A percentile compares a stretch with the other conserved stretches of the same genome.
Evolutionary conservation across 2,797 vertebrate species (phyloP).

Genomic region (Diplodus sargus): DNA sequence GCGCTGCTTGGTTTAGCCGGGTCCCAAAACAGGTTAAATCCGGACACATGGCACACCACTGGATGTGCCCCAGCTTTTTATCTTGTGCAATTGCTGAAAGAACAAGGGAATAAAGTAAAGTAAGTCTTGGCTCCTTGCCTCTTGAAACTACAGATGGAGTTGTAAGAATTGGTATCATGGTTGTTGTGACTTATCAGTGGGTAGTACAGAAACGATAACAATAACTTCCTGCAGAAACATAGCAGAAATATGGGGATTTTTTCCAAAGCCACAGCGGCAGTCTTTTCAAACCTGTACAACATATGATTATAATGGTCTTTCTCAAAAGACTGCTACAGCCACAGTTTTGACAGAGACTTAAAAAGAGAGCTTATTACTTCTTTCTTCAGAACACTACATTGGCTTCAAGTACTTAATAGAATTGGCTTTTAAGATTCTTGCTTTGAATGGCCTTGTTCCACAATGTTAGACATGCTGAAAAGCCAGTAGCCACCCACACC

Average conservation of each 20-base stretch:
- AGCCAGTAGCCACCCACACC: slow-evolving; percentile 2
- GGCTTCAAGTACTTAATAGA: slow-evolving; percentile 4
- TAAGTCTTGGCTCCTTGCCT: not conserved
- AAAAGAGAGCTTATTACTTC: slow-evolving; percentile 11
- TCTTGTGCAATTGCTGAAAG: not conserved
- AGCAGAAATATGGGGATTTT: slow-evolving; percentile 1
- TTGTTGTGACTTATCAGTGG: not conserved
- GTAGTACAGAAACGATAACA: not conserved
- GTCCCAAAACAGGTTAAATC: not conserved
- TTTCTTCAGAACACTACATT: slow-evolving; percentile 3
- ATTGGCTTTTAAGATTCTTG: not conserved
- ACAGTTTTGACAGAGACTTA: not conserved
- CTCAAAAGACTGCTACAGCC: not conserved
- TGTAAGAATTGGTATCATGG: rapidly evolving
- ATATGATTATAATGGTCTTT: not conserved
- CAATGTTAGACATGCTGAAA: slow-evolving; percentile 10
- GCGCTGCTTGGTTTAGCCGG: not conserved
- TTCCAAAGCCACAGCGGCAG: not conserved
- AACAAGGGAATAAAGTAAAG: not conserved
- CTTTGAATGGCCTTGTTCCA: slow-evolving; percentile 16
- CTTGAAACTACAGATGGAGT: not conserved
- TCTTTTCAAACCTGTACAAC: slow-evolving; percentile 3
- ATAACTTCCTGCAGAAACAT: not conserved
- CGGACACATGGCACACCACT: not conserved
- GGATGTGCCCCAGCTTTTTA: not conserved